A percentile compares a stretch with the other conserved stretches of the same genome.
These are phyloP conservation scores for Pachyuromys duprasi DNA, from an alignment of 2,797 vertebrate species.

Conservation along the genomic window DNA sequence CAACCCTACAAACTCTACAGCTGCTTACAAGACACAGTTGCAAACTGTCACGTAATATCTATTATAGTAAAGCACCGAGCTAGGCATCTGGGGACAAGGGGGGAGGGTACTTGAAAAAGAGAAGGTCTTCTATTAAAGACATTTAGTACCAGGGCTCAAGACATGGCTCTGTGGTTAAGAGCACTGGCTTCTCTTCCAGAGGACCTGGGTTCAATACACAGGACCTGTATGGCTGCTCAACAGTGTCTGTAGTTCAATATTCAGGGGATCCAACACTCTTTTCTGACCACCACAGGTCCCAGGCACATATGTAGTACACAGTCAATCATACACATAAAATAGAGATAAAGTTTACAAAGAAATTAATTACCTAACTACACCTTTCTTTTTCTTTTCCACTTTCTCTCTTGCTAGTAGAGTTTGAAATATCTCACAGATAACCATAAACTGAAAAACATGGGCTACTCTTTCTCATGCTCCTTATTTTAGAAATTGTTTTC, in stretches of 20 bases:
- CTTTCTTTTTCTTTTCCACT: background rate
- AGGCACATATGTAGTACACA: background rate
- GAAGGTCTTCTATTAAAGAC: background rate
- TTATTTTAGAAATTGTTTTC: constrained; percentile 19
- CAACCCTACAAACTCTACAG: background rate
- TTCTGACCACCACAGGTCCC: background rate
- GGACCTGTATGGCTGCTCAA: background rate
- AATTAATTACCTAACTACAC: background rate
- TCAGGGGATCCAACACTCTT: background rate
- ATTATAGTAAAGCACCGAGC: background rate
- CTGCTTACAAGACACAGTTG: background rate
- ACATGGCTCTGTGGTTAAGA: background rate
- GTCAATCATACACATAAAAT: background rate
- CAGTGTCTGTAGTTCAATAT: background rate
- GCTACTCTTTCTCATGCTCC: background rate
- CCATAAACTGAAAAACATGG: background rate
- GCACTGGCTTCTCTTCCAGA: background rate
- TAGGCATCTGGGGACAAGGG: background rate
- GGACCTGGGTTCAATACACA: background rate
- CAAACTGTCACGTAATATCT: constrained; percentile 1
- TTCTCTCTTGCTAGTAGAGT: background rate
- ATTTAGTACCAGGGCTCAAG: background rate
- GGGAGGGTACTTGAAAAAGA: background rate
- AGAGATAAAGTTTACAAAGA: background rate
- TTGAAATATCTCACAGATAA: background rate